Conservation (phyloP, 2,797 vertebrate genomes). For the Aeoliscus strigatus region DNA sequence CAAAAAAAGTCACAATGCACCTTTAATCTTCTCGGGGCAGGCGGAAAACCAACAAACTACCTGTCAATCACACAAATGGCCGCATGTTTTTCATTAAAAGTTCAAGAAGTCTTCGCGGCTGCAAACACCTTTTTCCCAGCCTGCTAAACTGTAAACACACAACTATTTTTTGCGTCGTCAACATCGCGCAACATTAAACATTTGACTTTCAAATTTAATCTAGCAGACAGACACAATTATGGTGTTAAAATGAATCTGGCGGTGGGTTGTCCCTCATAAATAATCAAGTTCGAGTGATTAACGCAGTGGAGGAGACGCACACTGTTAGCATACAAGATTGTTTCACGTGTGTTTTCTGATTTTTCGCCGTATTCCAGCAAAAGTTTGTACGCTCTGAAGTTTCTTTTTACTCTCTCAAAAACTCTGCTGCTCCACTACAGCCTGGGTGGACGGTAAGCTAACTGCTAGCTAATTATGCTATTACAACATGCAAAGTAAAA, state of each 20-base stretch:
- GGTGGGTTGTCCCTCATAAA: conserved; percentile 87
- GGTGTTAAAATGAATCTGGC: conserved; percentile 85
- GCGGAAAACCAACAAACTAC: conserved; percentile 32
- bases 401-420: too few species aligned
- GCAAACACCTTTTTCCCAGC: conserved; percentile 48
- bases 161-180: conserved; percentile 37
- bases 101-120: conserved; percentile 51
- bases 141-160: conserved; percentile 49
- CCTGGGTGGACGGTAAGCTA: too few species aligned
- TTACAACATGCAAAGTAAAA: too few species aligned
- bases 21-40: conserved; percentile 40
- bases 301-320: conserved; percentile 70
- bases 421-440: too few species aligned
- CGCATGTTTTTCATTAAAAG: conserved; percentile 58
- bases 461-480: too few species aligned
- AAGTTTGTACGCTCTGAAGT: too few species aligned
- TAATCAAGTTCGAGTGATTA: conserved; percentile 83
- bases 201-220: conserved; percentile 95
- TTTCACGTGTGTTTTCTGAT: too few species aligned
- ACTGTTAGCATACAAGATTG: conserved; percentile 36
- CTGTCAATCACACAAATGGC: conserved; percentile 49
- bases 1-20: conserved; percentile 33
- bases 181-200: conserved; percentile 55
- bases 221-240: conserved; percentile 85
- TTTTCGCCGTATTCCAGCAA: too few species aligned